phyloP scores from a whole-genome alignment of 2,888 invertebrate genomes.

The Habroteleia sp. region DNA sequence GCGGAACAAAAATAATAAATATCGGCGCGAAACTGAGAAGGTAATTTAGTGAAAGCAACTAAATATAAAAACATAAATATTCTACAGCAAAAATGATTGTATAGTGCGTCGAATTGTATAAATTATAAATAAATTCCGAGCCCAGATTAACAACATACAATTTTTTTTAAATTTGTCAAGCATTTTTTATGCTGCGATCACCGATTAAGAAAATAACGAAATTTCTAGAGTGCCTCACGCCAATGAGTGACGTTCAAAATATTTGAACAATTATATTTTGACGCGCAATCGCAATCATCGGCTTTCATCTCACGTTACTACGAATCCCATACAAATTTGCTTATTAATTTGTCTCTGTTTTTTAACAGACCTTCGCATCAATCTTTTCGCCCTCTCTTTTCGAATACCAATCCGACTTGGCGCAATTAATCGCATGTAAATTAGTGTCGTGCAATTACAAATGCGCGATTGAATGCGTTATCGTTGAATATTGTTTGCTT shows the following conservation, averaged over 20 bases:
- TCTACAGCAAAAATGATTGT: too few species aligned
- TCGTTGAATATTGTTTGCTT: conserved; percentile 20
- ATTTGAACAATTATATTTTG: conserved; percentile 6
- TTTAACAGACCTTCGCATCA: not conserved
- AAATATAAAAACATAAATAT: too few species aligned
- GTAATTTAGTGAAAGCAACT: too few species aligned
- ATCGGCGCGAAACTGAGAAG: too few species aligned
- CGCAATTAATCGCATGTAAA: conserved; percentile 21
- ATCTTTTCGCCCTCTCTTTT: conserved; percentile 4
- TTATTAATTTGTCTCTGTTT: conserved; percentile 4
- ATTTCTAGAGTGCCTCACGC: too few species aligned
- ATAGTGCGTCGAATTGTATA: too few species aligned
- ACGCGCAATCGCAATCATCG: conserved; percentile 8
- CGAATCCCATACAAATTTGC: conserved; percentile 8
- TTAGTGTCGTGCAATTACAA: conserved; percentile 24
- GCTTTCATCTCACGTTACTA: conserved; percentile 17
- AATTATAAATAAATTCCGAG: too few species aligned
- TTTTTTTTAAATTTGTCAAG: too few species aligned
- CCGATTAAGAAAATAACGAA: too few species aligned
- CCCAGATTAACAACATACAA: too few species aligned
- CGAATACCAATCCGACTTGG: conserved; percentile 1
- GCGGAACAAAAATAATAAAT: too few species aligned
- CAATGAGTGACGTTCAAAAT: not conserved
- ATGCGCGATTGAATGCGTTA: conserved; percentile 3
- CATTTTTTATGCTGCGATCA: too few species aligned